Conservation (phyloP, 2,797 vertebrate genomes). For the Enteromius unitaeniatus region DNA sequence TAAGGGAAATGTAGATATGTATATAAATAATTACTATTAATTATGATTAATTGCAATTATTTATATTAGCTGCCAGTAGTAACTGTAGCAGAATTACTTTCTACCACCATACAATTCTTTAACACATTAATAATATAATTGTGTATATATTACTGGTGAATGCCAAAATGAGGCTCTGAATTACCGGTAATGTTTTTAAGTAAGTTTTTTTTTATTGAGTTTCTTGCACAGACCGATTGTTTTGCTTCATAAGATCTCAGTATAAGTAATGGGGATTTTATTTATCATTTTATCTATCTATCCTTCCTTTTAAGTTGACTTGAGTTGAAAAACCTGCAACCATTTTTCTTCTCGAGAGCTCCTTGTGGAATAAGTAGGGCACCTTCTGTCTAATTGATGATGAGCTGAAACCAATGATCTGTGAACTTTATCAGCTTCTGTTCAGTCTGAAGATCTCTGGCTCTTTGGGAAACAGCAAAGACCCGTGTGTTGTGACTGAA, state of each 20-base stretch:
- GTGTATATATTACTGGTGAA: background rate
- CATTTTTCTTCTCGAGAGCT: background rate
- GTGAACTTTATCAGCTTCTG: background rate
- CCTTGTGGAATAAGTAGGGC: background rate
- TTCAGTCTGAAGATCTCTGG: background rate
- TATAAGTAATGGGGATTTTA: background rate
- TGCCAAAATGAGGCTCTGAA: too few relatives aligned
- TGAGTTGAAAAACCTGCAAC: background rate
- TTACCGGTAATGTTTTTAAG: background rate
- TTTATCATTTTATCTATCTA: too few relatives aligned
- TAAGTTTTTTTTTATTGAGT: background rate
- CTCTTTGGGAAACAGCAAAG: background rate
- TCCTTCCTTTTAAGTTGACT: too few relatives aligned
- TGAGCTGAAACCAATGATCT: background rate
- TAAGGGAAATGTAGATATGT: too few relatives aligned
- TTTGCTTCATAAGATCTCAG: background rate
- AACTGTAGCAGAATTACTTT: too few relatives aligned
- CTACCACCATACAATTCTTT: too few relatives aligned
- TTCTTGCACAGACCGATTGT: background rate
- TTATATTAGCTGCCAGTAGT: too few relatives aligned
- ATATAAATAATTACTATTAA: too few relatives aligned
- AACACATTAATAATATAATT: background rate
- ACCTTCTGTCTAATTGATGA: background rate
- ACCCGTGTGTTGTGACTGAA: slow-evolving; percentile 30
- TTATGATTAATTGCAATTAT: too few relatives aligned